Conservation (phyloP, 2,797 vertebrate species). For the Melopsittacus undulatus region DNA sequence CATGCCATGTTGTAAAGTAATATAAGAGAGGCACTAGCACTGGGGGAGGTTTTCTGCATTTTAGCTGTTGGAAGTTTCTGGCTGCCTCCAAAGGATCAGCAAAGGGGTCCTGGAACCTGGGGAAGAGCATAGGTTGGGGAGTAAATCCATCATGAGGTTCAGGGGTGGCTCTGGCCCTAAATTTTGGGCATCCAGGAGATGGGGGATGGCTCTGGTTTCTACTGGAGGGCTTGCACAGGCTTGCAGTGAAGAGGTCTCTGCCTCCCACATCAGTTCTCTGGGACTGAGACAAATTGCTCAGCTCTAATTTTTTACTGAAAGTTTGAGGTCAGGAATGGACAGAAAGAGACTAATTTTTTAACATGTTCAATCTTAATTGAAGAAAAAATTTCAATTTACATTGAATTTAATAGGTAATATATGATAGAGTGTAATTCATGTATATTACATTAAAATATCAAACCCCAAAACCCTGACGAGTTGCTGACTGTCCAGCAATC, state of each 20-base stretch:
- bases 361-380: neutral
- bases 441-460: neutral
- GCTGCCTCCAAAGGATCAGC: neutral
- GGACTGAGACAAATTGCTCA: neutral
- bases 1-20: neutral
- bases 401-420: neutral
- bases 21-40: accelerated
- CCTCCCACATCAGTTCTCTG: neutral
- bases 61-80: neutral
- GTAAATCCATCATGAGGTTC: accelerated
- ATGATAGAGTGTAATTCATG: neutral
- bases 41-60: neutral
- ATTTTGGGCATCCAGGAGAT: neutral
- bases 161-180: neutral
- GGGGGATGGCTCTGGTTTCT: neutral
- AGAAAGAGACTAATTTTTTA: neutral
- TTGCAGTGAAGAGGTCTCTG: accelerated
- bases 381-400: neutral
- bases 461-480: neutral
- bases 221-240: neutral
- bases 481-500: neutral
- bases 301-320: neutral
- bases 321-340: neutral
- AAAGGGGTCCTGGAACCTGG: neutral
- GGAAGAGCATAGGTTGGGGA: no score